Evolutionary conservation across 2,113 vertebrate species (phyloP).

Genomic region (Pteronura brasiliensis): DNA sequence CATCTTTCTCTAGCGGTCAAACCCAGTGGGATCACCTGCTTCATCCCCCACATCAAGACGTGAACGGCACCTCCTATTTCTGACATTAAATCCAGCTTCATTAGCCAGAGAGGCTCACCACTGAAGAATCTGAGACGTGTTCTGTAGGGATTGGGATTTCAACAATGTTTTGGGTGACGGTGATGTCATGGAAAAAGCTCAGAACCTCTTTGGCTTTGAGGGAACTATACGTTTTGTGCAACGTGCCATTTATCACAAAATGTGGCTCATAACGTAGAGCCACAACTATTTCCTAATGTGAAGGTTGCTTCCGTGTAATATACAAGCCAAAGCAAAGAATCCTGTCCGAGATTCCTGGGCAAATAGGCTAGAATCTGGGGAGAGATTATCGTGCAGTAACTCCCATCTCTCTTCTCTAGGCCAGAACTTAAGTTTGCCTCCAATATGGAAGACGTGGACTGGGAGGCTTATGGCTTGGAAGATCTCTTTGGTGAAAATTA

Average conservation of each 20-base stretch:
- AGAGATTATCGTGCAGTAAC: background rate
- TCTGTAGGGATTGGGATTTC: background rate
- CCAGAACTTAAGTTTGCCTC: background rate
- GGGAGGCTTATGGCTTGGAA: accelerated
- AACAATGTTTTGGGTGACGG: background rate
- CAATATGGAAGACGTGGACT: background rate
- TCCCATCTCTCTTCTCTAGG: conserved; percentile 33
- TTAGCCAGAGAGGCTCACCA: background rate
- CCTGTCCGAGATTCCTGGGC: background rate
- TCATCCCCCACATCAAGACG: background rate
- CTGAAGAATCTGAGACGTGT: background rate
- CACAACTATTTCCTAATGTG: background rate
- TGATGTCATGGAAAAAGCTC: background rate
- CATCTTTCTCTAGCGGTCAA: background rate
- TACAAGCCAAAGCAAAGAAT: background rate
- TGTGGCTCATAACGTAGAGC: background rate
- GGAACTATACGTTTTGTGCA: background rate
- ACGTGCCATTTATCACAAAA: background rate
- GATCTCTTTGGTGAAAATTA: background rate
- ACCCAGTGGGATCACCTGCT: background rate
- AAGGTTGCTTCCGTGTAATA: background rate
- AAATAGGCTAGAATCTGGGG: background rate
- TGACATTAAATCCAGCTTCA: background rate
- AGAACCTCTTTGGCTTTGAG: background rate
- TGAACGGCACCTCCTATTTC: background rate